A percentile compares a stretch with the other conserved stretches of the same genome.
phyloP scores from a whole-genome alignment of 1,140 invertebrate genomes.

The Harlomillsia oculata region DNA sequence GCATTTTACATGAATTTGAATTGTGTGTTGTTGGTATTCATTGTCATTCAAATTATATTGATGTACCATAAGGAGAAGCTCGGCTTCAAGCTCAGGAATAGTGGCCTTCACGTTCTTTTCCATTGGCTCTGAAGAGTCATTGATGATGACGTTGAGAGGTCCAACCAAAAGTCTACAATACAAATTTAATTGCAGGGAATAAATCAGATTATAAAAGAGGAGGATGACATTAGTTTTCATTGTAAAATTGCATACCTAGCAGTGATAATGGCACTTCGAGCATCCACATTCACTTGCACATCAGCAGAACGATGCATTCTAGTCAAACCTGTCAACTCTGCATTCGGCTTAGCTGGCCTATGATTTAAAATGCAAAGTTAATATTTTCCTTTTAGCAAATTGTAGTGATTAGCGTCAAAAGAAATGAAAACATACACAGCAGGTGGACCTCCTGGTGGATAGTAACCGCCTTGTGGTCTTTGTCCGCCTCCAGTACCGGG shows the following conservation, averaged over 20 bases:
- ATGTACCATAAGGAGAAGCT: conserved; percentile 32
- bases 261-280: conserved; percentile 34
- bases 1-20: too few relatives aligned
- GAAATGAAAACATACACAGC: conserved; percentile 13
- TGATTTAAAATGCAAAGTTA: conserved; percentile 1
- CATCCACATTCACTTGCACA: conserved; percentile 32
- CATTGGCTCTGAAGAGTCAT: conserved; percentile 33
- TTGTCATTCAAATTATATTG: not conserved
- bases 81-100: conserved; percentile 35
- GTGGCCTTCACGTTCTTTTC: conserved; percentile 31
- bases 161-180: conserved; percentile 30
- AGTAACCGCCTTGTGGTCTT: conserved; percentile 25
- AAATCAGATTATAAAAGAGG: conserved; percentile 1
- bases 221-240: not conserved
- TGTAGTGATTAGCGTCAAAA: not conserved
- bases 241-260: conserved; percentile 19
- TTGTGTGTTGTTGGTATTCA: too few relatives aligned
- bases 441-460: conserved; percentile 31
- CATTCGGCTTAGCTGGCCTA: conserved; percentile 33
- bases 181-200: not conserved
- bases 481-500: conserved; percentile 26
- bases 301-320: conserved; percentile 30
- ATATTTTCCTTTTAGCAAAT: not conserved
- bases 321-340: conserved; percentile 31
- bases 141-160: conserved; percentile 29